A percentile compares a stretch with the other conserved stretches of the same genome.
phyloP scores from a whole-genome alignment of 2,888 invertebrate species.

The Argynnis bischoffii region DNA sequence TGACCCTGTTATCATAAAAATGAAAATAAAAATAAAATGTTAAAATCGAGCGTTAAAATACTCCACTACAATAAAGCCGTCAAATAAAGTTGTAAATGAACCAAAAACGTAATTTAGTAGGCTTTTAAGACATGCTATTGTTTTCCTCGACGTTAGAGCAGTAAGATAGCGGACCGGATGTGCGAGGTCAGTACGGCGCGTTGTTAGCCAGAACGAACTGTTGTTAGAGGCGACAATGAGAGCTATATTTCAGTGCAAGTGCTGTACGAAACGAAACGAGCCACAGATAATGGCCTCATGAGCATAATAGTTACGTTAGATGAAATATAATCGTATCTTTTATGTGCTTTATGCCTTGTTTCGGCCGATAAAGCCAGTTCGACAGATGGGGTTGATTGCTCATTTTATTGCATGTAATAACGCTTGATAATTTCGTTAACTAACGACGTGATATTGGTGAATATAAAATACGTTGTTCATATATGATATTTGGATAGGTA shows the following conservation, averaged over 20 bases:
- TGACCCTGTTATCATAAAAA: too few relatives aligned
- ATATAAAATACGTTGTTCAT: slow-evolving; percentile 13
- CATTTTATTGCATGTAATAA: slow-evolving; percentile 23
- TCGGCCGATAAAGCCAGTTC: slow-evolving; percentile 27
- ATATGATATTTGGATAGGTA: slow-evolving; percentile 10
- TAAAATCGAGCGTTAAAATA: not conserved
- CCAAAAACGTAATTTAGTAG: slow-evolving; percentile 24
- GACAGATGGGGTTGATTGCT: slow-evolving; percentile 8
- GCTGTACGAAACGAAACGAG: slow-evolving; percentile 49
- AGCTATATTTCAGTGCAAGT: slow-evolving; percentile 63
- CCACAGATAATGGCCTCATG: slow-evolving; percentile 55
- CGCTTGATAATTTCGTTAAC: slow-evolving; percentile 24
- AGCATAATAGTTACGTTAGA: slow-evolving; percentile 43
- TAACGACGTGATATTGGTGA: slow-evolving; percentile 18
- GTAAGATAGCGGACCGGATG: slow-evolving; percentile 46
- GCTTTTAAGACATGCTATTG: slow-evolving; percentile 29
- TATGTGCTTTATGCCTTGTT: slow-evolving; percentile 32
- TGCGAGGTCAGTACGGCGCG: slow-evolving; percentile 61
- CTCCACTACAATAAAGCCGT: not conserved
- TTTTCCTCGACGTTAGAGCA: slow-evolving; percentile 22
- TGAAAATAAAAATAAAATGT: too few relatives aligned
- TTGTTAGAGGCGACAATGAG: slow-evolving; percentile 74
- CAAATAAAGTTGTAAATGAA: slow-evolving; percentile 17
- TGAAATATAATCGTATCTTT: slow-evolving; percentile 35
- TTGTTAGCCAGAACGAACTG: slow-evolving; percentile 70